phyloP scores from a whole-genome alignment of 2,113 vertebrate species.

The Ornithorhynchus anatinus region DNA sequence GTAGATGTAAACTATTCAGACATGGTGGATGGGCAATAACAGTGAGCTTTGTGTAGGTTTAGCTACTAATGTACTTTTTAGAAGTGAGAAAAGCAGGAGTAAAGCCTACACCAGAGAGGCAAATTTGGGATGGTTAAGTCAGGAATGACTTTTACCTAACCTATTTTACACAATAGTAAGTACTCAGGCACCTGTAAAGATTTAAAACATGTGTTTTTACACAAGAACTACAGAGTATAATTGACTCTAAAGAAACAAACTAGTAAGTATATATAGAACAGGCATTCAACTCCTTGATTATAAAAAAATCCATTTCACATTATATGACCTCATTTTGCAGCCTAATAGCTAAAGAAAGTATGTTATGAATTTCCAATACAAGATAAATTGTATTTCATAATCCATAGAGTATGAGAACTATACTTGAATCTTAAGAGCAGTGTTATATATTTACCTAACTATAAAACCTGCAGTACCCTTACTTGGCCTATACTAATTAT shows the following conservation, averaged over 20 bases:
- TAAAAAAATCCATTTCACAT: conserved; percentile 68
- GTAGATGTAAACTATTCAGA: no score
- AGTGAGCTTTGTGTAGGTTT: not conserved
- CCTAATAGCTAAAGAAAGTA: conserved; percentile 57
- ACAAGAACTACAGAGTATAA: conserved; percentile 51
- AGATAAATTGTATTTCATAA: conserved; percentile 59
- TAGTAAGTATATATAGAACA: conserved; percentile 44
- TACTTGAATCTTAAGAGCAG: conserved; percentile 55
- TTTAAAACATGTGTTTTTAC: conserved; percentile 53
- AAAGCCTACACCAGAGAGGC: not conserved
- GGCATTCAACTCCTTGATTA: conserved; percentile 61
- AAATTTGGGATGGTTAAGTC: conserved; percentile 3
- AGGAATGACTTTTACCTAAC: conserved; percentile 31
- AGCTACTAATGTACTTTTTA: not conserved
- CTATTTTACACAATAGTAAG: conserved; percentile 26
- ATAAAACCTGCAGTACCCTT: conserved; percentile 50
- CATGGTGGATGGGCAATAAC: no score
- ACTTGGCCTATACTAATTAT: conserved; percentile 49
- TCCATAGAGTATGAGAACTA: conserved; percentile 43
- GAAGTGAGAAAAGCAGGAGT: not conserved
- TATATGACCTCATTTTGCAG: conserved; percentile 69
- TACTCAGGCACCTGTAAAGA: conserved; percentile 21
- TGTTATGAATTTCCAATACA: conserved; percentile 63
- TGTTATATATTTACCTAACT: conserved; percentile 35
- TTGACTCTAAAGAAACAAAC: conserved; percentile 64